Evolutionary conservation across 2,888 invertebrate genomes (phyloP).

Genomic region (Eristalis arbustorum): DNA sequence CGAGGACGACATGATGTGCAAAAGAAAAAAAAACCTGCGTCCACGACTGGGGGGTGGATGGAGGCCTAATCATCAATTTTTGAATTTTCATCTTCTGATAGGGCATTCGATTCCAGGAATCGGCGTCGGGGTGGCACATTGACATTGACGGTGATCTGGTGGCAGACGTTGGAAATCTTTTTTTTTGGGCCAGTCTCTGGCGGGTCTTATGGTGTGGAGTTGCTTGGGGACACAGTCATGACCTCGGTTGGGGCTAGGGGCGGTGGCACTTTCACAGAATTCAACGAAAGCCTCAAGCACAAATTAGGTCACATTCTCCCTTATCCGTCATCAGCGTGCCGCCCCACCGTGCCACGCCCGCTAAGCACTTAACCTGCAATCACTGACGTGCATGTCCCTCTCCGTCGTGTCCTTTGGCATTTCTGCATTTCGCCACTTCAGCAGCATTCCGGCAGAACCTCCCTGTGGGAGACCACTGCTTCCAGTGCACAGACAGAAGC

Average conservation of each 20-base stretch:
- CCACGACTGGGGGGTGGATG: neutral
- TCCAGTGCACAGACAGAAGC: neutral
- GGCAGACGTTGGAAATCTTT: too few relatives aligned
- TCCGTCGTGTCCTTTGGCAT: neutral
- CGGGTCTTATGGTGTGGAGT: too few relatives aligned
- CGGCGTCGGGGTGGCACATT: neutral
- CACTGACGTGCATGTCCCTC: neutral
- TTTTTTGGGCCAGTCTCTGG: too few relatives aligned
- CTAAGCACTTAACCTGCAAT: neutral
- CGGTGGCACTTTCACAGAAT: too few relatives aligned
- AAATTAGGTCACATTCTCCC: too few relatives aligned
- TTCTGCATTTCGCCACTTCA: neutral
- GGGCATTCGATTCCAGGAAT: neutral
- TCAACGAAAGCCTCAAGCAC: too few relatives aligned
- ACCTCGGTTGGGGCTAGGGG: too few relatives aligned
- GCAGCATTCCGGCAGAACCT: neutral
- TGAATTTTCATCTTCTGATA: slow-evolving; percentile 25
- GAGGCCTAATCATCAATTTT: slow-evolving; percentile 30
- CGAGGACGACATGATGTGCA: neutral
- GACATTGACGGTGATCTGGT: neutral
- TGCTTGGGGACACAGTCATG: too few relatives aligned
- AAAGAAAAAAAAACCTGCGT: too few relatives aligned
- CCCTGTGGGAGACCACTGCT: neutral
- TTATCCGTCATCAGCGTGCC: too few relatives aligned
- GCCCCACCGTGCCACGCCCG: too few relatives aligned